Conservation (phyloP, 2,797 vertebrate genomes). For the Xenops minutus region DNA sequence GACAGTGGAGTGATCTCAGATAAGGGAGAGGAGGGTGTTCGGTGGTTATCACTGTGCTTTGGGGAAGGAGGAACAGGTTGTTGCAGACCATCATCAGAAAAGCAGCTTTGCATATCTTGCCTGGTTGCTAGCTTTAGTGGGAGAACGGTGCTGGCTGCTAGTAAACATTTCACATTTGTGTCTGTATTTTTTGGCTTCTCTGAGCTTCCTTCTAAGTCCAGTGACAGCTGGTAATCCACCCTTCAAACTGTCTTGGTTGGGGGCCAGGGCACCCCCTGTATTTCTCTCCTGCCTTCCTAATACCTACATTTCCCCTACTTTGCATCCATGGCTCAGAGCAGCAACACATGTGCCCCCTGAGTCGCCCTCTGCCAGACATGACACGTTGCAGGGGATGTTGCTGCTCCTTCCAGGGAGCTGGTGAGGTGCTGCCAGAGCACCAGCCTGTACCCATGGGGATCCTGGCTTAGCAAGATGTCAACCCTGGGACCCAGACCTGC, state of each 20-base stretch:
- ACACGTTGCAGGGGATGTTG: fast-evolving
- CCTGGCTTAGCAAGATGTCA: fast-evolving
- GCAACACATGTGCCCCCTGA: fast-evolving
- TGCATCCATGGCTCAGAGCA: not conserved
- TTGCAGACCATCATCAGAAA: not conserved
- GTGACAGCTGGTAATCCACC: not conserved
- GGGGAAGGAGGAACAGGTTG: not conserved
- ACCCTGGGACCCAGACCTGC: fast-evolving
- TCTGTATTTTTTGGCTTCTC: not conserved
- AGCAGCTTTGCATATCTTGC: not conserved
- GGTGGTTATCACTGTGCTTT: not conserved
- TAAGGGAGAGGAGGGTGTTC: not conserved
- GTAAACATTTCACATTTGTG: not conserved
- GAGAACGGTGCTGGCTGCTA: not conserved
- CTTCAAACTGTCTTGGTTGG: fast-evolving
- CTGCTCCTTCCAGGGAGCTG: not conserved
- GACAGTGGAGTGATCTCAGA: not conserved
- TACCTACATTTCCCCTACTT: fast-evolving
- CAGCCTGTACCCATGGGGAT: not conserved
- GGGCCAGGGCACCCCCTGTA: not conserved
- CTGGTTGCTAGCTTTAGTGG: not conserved
- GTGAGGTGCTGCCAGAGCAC: fast-evolving
- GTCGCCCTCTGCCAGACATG: fast-evolving
- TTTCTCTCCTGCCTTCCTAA: not conserved
- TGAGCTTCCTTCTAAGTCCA: not conserved